Evolutionary conservation across 2,888 invertebrate species (phyloP), one percentile per base, ranked within the genome.

Genomic region (Apantesis nais): DNA sequence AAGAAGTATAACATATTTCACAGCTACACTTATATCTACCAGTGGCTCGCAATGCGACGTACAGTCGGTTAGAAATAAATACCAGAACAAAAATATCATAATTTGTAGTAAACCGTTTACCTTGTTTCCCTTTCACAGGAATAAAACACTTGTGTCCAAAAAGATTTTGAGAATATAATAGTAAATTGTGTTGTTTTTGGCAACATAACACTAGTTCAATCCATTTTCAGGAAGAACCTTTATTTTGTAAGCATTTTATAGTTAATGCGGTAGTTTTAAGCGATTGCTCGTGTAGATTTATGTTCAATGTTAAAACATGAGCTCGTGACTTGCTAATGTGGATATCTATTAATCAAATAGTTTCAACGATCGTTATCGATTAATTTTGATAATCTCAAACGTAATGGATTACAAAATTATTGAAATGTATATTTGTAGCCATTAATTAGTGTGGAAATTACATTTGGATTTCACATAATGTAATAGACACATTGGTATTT

Each of bases 361-460:
- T 70, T 66, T 52, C 31, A 63, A 70, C 55, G 64, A 68, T 41
- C 29, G 19, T 69, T 69, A 74, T 75, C 73, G 62, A 75, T 71
- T 72, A 22, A 72, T 67, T 58, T 70, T 55, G 37, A 65, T 63
- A 74, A 68, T 68, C 63, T 22, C 48, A 70, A 62, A 55, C 68
- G 61, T 67, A 72, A 76, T 74, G 58, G 72, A 72, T 67, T 74
- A 67, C 65, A 62, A 67, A 72, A 69, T 58, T 74, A 74, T 70
- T 64, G n/a, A 66, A 41, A 60, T 65, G 65, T 67, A 66, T 68
- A 31, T 71, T 58, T 39, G 44, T 52, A 67, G 44, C 62, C 41
- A 68, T 74, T 71, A 41, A 68, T 74, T 71, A 41, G 71, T 44
- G 68, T 58, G 67, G 61, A 52, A 22, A 67, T 71, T 71, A 65